phyloP scores from a whole-genome alignment of 1,140 invertebrate genomes.

The Pogonomyrmex barbatus region DNA sequence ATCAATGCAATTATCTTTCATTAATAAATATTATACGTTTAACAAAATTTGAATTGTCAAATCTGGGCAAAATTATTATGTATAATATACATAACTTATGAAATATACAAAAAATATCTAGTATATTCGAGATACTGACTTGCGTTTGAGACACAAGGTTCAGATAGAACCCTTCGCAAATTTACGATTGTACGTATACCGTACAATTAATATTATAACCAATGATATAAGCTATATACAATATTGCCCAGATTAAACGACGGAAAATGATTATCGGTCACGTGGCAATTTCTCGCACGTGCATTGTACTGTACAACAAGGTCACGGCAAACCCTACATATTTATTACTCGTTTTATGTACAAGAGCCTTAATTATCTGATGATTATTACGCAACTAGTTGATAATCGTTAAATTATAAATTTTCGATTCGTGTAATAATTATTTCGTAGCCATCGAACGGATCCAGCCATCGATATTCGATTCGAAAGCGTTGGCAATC shows the following conservation, averaged over 20 bases:
- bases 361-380: conserved; percentile 48
- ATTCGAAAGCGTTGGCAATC: conserved; percentile 33
- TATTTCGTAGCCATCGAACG: conserved; percentile 43
- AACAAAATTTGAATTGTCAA: neutral
- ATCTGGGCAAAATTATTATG: conserved; percentile 8
- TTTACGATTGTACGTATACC: conserved; percentile 10
- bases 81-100: neutral
- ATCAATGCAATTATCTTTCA: neutral
- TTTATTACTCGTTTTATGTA: conserved; percentile 60
- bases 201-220: conserved; percentile 7
- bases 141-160: neutral
- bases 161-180: conserved; percentile 5
- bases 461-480: conserved; percentile 53
- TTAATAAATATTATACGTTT: neutral
- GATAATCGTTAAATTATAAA: conserved; percentile 50
- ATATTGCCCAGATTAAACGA: conserved; percentile 56
- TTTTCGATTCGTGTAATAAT: conserved; percentile 10
- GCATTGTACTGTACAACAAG: conserved; percentile 69
- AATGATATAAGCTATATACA: conserved; percentile 62
- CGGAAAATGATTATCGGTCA: conserved; percentile 28
- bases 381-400: conserved; percentile 35
- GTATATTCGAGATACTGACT: conserved; percentile 1
- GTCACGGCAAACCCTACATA: conserved; percentile 51
- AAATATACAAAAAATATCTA: conserved; percentile 7
- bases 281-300: conserved; percentile 27